Conservation (phyloP, 2,797 vertebrate species). For the Chelmon rostratus region DNA sequence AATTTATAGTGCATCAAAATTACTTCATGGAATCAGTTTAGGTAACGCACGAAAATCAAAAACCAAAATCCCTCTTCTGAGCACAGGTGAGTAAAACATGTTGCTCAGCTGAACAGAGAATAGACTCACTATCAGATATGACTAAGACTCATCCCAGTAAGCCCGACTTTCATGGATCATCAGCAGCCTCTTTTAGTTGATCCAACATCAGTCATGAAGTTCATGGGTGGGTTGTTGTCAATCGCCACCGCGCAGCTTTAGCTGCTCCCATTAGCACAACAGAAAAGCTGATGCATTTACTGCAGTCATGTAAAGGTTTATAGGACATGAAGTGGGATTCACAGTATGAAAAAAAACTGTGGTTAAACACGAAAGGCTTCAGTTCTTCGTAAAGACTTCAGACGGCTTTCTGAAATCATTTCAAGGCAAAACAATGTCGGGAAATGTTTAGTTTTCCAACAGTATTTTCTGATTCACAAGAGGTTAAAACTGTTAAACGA, state of each 20-base stretch:
- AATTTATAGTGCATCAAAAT: not conserved
- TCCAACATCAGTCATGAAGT: conserved; percentile 74
- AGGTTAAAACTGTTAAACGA: not conserved
- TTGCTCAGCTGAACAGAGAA: conserved; percentile 15
- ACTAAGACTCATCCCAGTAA: conserved; percentile 64
- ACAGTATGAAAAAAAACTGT: not conserved
- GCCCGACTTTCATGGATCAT: conserved; percentile 77
- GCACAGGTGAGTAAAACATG: conserved; percentile 27
- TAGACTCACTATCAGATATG: conserved; percentile 43
- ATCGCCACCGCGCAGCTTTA: conserved; percentile 59
- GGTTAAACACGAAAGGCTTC: conserved; percentile 2
- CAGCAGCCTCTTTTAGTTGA: conserved; percentile 76
- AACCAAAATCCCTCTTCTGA: not conserved
- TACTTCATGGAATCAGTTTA: not conserved
- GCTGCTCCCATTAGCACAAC: conserved; percentile 52
- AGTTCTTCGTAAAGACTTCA: not conserved
- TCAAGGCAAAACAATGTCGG: not conserved
- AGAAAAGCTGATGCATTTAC: conserved; percentile 21
- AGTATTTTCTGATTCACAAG: not conserved
- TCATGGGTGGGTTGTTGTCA: conserved; percentile 77
- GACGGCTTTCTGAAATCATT: not conserved
- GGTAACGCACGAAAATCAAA: not conserved
- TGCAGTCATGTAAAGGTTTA: conserved; percentile 2
- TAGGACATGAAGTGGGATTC: not conserved
- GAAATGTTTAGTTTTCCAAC: not conserved